Percentiles rank a stretch among this genome's conserved stretches.
Evolutionary conservation across 2,113 vertebrate genomes (phyloP).

Genomic region (Rattus rattus): DNA sequence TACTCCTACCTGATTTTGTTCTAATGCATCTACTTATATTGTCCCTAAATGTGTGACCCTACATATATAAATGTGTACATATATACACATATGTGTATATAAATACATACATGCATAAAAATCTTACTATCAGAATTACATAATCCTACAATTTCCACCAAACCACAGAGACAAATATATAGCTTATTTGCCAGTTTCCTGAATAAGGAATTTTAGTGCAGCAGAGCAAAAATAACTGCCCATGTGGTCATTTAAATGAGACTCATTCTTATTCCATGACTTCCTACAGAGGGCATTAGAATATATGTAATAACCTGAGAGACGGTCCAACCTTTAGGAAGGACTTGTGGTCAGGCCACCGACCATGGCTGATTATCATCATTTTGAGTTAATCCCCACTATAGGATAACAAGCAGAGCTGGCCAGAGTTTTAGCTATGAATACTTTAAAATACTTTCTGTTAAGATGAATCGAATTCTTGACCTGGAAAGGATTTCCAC

Average conservation of each 20-base stretch:
- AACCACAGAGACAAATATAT: background rate
- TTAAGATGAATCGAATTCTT: slow-evolving; percentile 20
- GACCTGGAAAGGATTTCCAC: background rate
- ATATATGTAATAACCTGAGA: background rate
- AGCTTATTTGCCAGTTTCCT: slow-evolving; percentile 11
- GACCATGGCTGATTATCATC: background rate
- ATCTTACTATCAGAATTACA: slow-evolving; percentile 12
- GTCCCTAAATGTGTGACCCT: background rate
- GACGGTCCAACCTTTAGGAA: slow-evolving; percentile 32
- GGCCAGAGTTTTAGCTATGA: background rate
- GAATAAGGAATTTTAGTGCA: background rate
- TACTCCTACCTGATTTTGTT: background rate
- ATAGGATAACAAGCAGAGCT: background rate
- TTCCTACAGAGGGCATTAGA: background rate
- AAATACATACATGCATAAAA: background rate
- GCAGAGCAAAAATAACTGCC: background rate
- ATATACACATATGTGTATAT: background rate
- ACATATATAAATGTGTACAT: background rate
- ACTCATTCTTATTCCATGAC: background rate
- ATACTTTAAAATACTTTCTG: slow-evolving; percentile 65
- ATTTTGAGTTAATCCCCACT: background rate
- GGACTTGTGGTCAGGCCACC: background rate
- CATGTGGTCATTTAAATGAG: background rate
- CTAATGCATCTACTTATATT: background rate
- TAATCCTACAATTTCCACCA: background rate